These are phyloP conservation scores for Kobus ellipsiprymnus DNA, from an alignment of 2,113 vertebrate species.

Conservation along the genomic window DNA sequence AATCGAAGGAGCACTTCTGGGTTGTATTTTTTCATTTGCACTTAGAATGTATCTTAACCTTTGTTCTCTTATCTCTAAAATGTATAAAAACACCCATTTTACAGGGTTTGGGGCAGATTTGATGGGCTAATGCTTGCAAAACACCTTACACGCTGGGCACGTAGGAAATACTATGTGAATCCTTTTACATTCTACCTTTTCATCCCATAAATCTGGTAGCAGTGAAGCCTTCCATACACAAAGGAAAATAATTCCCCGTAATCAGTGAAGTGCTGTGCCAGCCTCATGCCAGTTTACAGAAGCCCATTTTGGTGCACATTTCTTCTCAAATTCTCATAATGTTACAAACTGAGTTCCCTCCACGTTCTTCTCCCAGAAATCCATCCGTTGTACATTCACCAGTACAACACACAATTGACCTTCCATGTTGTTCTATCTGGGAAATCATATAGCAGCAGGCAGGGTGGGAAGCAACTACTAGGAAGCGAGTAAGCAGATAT, in stretches of 20 bases:
- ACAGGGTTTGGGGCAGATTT: neutral
- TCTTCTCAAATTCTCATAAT: neutral
- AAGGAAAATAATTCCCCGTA: neutral
- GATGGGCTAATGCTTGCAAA: neutral
- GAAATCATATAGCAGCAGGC: neutral
- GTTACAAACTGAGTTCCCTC: neutral
- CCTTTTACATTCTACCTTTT: neutral
- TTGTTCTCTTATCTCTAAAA: neutral
- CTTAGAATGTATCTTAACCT: neutral
- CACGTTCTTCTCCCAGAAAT: neutral
- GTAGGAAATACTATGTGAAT: neutral
- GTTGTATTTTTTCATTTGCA: neutral
- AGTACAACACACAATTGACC: neutral
- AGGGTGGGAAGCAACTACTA: neutral
- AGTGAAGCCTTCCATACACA: neutral
- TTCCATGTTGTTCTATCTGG: neutral
- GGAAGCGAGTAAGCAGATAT: neutral
- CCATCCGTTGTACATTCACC: neutral
- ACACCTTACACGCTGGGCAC: neutral
- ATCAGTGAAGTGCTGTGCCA: neutral
- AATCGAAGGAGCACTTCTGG: neutral
- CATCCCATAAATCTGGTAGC: neutral
- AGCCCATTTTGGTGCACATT: neutral
- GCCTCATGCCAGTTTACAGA: neutral
- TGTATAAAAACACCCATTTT: neutral